Evolutionary conservation across 2,797 vertebrate genomes (phyloP).

Genomic region (Todus mexicanus): DNA sequence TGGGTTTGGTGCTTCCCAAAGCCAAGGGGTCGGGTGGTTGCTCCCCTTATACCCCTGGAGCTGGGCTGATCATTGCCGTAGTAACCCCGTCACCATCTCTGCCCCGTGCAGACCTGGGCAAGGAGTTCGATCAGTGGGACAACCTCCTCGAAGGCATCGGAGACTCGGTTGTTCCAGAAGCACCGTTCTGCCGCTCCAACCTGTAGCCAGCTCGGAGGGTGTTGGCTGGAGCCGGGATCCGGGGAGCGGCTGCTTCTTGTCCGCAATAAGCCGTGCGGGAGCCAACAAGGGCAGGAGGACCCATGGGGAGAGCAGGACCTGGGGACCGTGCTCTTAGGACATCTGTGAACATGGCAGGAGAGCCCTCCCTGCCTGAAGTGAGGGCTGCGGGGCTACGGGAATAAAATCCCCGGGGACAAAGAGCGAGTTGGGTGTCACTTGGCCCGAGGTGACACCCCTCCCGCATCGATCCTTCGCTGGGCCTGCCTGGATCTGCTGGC

Average conservation of each 20-base stretch:
- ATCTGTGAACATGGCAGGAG: background rate
- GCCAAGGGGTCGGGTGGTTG: background rate
- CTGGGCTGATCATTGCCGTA: accelerated
- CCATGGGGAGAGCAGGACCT: background rate
- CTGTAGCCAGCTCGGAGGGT: background rate
- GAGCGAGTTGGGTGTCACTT: background rate
- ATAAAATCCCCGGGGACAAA: background rate
- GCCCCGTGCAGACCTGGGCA: conserved; percentile 62
- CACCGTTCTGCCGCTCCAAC: conserved; percentile 31
- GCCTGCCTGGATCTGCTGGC: background rate
- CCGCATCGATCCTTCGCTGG: background rate
- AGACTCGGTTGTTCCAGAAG: conserved; percentile 33
- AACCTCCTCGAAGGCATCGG: conserved; percentile 66
- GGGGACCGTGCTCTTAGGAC: accelerated
- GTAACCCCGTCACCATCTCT: background rate
- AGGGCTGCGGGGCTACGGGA: background rate
- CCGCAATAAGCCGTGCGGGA: background rate
- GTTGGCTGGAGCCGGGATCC: accelerated
- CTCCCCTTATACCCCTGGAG: background rate
- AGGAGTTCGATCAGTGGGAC: conserved; percentile 65
- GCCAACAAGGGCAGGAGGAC: background rate
- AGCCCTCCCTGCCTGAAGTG: background rate
- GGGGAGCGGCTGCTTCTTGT: accelerated
- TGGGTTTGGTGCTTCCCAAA: background rate
- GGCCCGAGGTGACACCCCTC: background rate